phyloP scores from a whole-genome alignment of 1,140 invertebrate genomes.

The Drosophila pandora region DNA sequence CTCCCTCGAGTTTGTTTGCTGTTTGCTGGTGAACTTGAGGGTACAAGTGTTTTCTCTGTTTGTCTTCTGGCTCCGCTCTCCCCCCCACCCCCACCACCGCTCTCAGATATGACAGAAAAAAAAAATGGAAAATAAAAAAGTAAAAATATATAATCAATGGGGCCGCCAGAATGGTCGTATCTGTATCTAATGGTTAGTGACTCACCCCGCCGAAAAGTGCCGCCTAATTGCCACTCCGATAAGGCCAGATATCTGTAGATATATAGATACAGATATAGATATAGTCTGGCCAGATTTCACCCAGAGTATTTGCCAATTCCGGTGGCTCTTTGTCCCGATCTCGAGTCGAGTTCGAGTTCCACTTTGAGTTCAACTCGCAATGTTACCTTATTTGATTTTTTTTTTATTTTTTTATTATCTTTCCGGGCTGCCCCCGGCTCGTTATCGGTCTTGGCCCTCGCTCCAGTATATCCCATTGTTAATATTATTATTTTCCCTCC shows the following conservation, averaged over 20 bases:
- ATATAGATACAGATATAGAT: too few relatives aligned
- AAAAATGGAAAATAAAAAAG: not conserved
- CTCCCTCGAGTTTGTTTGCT: conserved; percentile 22
- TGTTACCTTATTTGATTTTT: not conserved
- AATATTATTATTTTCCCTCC: not conserved
- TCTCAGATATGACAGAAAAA: conserved; percentile 8
- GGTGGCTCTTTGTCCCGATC: too few relatives aligned
- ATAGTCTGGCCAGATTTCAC: too few relatives aligned
- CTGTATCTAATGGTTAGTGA: conserved; percentile 18
- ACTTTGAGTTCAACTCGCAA: not conserved
- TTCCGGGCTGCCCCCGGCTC: not conserved
- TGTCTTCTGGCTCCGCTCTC: conserved; percentile 30
- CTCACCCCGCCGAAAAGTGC: conserved; percentile 1
- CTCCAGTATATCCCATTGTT: not conserved
- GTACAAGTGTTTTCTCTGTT: conserved; percentile 63
- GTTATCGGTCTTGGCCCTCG: not conserved
- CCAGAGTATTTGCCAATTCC: too few relatives aligned
- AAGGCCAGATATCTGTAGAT: too few relatives aligned
- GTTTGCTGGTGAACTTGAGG: conserved; percentile 62
- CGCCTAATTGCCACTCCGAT: conserved; percentile 9
- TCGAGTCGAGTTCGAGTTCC: too few relatives aligned
- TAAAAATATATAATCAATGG: conserved; percentile 25
- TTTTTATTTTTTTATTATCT: not conserved
- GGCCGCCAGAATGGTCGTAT: conserved; percentile 36
- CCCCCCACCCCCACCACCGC: too few relatives aligned